A percentile compares a stretch with the other conserved stretches of the same genome.
Conservation (phyloP, 2,113 vertebrate species). For the Coreoperca whiteheadi region DNA sequence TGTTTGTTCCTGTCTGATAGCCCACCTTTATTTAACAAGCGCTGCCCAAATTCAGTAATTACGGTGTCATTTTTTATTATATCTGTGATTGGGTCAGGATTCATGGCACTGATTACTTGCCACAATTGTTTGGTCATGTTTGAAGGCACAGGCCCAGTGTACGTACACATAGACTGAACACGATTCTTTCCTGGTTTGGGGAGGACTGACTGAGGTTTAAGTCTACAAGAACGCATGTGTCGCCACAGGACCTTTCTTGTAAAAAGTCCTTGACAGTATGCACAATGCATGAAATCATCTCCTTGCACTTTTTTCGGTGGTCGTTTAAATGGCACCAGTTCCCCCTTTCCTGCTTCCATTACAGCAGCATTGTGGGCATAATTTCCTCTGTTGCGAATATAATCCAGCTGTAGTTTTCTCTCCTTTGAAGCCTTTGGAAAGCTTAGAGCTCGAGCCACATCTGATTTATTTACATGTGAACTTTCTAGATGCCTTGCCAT, state of each 20-base stretch:
- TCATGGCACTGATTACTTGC: slow-evolving; percentile 60
- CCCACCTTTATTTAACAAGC: slow-evolving; percentile 63
- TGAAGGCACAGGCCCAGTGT: slow-evolving; percentile 43
- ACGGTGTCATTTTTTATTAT: slow-evolving; percentile 47
- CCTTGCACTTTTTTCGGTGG: slow-evolving; percentile 37
- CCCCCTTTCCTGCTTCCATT: slow-evolving; percentile 53
- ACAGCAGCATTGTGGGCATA: slow-evolving; percentile 59
- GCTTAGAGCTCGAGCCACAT: no score
- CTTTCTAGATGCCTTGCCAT: no score
- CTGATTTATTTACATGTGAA: no score
- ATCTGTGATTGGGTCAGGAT: slow-evolving; percentile 40
- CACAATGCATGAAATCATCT: slow-evolving; percentile 62
- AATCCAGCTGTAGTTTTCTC: no score
- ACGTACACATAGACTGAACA: slow-evolving; percentile 53
- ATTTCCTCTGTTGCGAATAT: no score
- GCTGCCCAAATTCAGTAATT: slow-evolving; percentile 51
- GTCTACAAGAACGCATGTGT: slow-evolving; percentile 38
- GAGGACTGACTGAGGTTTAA: slow-evolving; percentile 26
- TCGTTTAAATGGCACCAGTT: slow-evolving; percentile 52
- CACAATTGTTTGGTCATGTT: slow-evolving; percentile 42
- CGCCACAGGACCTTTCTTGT: slow-evolving; percentile 55
- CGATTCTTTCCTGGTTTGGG: slow-evolving; percentile 57
- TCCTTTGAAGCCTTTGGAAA: no score
- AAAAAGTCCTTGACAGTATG: slow-evolving; percentile 56
- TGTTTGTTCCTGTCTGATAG: slow-evolving; percentile 53